Base-by-base conservation (phyloP, 2,888 invertebrate genomes). In the Volucella zonaria region DNA sequence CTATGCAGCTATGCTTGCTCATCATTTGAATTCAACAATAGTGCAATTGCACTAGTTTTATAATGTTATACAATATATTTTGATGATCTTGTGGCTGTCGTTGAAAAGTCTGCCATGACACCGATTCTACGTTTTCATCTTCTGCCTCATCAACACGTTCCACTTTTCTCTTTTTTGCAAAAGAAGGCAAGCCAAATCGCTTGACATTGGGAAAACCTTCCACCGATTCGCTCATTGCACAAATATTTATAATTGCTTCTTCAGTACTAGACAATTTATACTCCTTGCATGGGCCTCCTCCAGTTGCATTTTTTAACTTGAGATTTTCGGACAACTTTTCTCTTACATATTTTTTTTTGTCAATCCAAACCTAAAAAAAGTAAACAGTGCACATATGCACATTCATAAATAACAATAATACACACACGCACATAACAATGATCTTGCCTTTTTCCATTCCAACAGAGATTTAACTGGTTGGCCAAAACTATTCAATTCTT, bases 101-200 rank as follows among this genome's bases (percentile, higher is more conserved):
- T 56, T 56, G 56, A 56, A n/a, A 6, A 38, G 31, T 61, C 12
- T 61, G 61, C 42, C 40, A 58, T 58, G 58, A 42, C 42, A 14
- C 58, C n/a, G 58, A 10, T 40, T 38, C 58, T 42, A 42, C 18
- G 54, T 67, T 67, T 67, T 67, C 42, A 31, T 67, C 42, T 54
- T 64, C 38, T 49, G 31, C 18, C 1, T 61, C 61, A 61, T 43
- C 45, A 45, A 61, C 45, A 45, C 23, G 18, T 43, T 61, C 45
- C 61, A 43, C 61, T 43, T 18, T 61, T 43, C 43, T 4, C 12
- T 67, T 52, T 23, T 67, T 67, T n/a, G 3, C 14, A 49, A 42
- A 67, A 67, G 67, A 67, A 67, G 67, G 62, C 49, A 64, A 64
- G 47, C 62, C 62, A 64, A 62, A 62, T 31, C 31, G 31, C 12